Evolutionary conservation across 1,140 invertebrate species (phyloP), one percentile per base, ranked within the genome.

Genomic region (Choristoneura fumiferana): DNA sequence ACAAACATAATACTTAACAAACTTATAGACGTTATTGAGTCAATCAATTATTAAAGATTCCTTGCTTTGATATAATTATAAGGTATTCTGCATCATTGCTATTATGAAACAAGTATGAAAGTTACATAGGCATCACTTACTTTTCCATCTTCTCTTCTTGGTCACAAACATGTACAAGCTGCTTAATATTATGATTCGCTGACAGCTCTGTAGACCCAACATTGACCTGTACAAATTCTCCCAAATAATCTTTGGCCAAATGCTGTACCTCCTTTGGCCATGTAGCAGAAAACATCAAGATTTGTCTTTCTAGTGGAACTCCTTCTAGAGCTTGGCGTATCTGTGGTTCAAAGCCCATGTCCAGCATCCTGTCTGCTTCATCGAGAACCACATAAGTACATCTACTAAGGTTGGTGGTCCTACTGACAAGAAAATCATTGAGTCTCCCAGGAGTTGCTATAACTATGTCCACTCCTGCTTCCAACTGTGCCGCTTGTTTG

Each of bases 311-410:
- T 18, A 74, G 49, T 6, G 84, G 84, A 4, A 89, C 94, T 66
- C 96, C 92, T 81, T 98, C 95, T 13, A 98, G 94, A 69, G 98
- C 98, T 63, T 95, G 91, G 67, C 97, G 91, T 71, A 99, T 98
- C 89, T 98, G 97, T 12, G 97, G 96, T 82, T 99, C 98, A 89
- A 99, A 99, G 81, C 98, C 98, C 97, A 98, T 98, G 84, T 98
- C 97, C 76, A 98, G 91, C 97, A 98, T 98, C 68, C 97, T 92
- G 84, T 95, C 95, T 33, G 95, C 95, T 84, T 92, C 91, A 72
- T 91, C 91, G 12, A 91, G 71, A 0, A 92, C 91, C 33, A 92
- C 80, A 78, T 92, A 96, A 15, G 96, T 98, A 76, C 95, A 97
- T 65, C 97, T 92, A 57, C 92, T 92, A 18, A 99, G 88, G 79